Base-by-base conservation (phyloP, 2,797 vertebrate species). In the Alectoris magna region DNA sequence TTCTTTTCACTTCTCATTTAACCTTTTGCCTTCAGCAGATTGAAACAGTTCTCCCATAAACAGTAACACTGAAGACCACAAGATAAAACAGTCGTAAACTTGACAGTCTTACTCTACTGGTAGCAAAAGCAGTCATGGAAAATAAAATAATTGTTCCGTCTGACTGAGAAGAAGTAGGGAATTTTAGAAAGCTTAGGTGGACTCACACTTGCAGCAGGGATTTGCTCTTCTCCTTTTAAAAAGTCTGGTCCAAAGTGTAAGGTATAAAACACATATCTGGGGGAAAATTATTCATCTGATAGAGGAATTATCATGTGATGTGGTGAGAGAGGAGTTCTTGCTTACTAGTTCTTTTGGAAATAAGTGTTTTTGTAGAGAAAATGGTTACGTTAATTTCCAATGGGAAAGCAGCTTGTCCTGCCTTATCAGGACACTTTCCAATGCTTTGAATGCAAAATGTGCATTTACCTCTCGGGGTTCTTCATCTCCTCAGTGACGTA, bases 401-500 rank as follows among this genome's bases (percentile, higher is more conserved):
- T 22, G 27, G 75, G 18, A 60, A 43, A 75, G 71, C 0, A 2
- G 48, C 31, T 83, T 60, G 39, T 48, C 44, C 53, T 79, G 29
- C 12, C 27, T 36, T 62, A 48, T 21, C 70, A 63, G 68, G 39
- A 66, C 15, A 36, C 14, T 41, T 46, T 55, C 44, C 23, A 73
- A 38, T 0, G 1, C 43, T 76, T 53, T 44, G 68, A 60, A 63
- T 49, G 41, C 69, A 88, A 77, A 85, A 21, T 38, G 46, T 2
- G 0, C 4, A 5, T 70, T 91, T 95, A 99, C 98, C 98, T 98
- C 79, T 98, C 89, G 3, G 98, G 98, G 76, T 98, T 98, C 97
- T 98, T 79, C 88, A 99, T 99, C 96, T 99, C 98, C 95, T 99
- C 98, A 0, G 99, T 99, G 85, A 99, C 98, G 14, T 98, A 99